Conservation (phyloP, 2,797 vertebrate genomes). For the Paedocypris micromegethes region DNA sequence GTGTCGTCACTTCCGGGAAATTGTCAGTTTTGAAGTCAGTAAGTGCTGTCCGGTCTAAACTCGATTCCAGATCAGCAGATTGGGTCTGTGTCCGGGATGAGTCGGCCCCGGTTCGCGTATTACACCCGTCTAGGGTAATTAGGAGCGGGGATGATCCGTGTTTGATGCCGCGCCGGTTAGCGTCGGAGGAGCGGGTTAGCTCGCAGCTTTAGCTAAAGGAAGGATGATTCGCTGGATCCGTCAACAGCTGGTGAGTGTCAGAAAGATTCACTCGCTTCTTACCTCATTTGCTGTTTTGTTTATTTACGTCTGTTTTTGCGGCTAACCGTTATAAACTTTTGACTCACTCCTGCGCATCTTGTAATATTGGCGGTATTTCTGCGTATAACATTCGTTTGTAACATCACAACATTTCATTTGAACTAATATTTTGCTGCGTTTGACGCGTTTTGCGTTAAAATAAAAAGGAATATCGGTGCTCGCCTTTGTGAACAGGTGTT, state of each 20-base stretch:
- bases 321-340: too few species aligned
- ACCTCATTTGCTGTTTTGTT: neutral
- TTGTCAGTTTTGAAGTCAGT: constrained; percentile 21
- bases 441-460: too few species aligned
- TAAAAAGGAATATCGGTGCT: too few species aligned
- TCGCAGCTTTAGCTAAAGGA: constrained; percentile 44
- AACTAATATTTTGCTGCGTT: too few species aligned
- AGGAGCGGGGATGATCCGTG: constrained; percentile 32
- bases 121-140: constrained; percentile 52
- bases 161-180: constrained; percentile 55
- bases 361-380: too few species aligned
- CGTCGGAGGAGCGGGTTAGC: constrained; percentile 62
- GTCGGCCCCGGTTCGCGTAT: constrained; percentile 12
- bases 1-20: constrained; percentile 40
- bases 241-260: constrained; percentile 83
- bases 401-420: too few species aligned
- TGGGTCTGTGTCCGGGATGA: constrained; percentile 31
- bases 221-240: constrained; percentile 93
- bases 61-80: constrained; percentile 5
- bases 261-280: neutral
- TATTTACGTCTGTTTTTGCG: too few species aligned
- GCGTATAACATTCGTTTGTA: too few species aligned
- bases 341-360: too few species aligned
- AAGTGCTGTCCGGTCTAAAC: neutral
- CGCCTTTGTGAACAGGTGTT: too few species aligned